phyloP scores from a whole-genome alignment of 2,113 vertebrate species.

The Peromyscus polionotus region DNA sequence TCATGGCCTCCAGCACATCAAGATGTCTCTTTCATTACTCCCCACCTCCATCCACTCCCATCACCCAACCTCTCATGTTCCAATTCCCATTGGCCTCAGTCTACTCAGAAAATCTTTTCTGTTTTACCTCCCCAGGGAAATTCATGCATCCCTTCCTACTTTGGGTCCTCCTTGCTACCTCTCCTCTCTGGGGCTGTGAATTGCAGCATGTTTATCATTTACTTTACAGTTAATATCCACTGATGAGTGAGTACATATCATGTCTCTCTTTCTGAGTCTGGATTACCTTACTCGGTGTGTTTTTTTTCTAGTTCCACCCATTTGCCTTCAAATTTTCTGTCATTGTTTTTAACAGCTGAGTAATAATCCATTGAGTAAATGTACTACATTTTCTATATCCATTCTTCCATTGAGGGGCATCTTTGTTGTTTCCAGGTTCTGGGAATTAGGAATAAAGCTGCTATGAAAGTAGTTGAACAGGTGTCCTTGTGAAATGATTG shows the following conservation, averaged over 20 bases:
- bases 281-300: background rate
- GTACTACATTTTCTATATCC: background rate
- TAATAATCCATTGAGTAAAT: background rate
- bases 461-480: background rate
- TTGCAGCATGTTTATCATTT: background rate
- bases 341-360: background rate
- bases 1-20: background rate
- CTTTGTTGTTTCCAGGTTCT: background rate
- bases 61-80: background rate
- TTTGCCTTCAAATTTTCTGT: background rate
- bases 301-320: background rate
- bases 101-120: background rate
- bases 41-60: background rate
- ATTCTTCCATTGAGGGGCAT: background rate
- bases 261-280: background rate
- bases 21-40: background rate
- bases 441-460: background rate
- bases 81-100: background rate
- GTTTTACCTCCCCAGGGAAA: background rate
- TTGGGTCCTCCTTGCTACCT: background rate
- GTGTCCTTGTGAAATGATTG: background rate
- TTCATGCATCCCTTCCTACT: background rate
- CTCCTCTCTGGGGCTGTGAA: background rate
- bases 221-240: background rate
- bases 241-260: background rate